Base-by-base conservation (phyloP, 2,888 invertebrate species). In the Eupithecia vulgata region DNA sequence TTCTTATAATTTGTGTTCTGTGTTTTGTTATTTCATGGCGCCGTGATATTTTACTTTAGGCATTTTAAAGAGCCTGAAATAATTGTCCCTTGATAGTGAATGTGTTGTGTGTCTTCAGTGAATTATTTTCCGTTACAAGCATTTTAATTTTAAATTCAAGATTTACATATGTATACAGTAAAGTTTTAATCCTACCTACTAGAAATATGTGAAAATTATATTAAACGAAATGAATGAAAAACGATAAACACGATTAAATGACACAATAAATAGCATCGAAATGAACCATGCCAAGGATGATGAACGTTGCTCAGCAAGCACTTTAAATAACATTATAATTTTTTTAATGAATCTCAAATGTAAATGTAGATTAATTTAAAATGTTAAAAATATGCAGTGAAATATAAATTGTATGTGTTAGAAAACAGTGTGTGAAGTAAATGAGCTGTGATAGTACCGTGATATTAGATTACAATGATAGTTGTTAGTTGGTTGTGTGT, bases 401-500 rank as follows among this genome's bases (percentile, higher is more conserved):
- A 48, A 10, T 48, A 7, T 48, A 8, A 48, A 48, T 48, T n/a
- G 0, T 12, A 12, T 52, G 21, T 52, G 52, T 64, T 25, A 68
- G 21, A 57, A 37, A 67, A 67, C 6, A 45, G 34, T 17, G 6
- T 64, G 30, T 70, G 73, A 64, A 64, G 74, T 67, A 75, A 84
- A 82, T 80, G 73, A 73, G 81, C 90, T 91, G 92, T 92, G 91
- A 91, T 91, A 90, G 67, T 79, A 75, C 77, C 84, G 88, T 91
- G 90, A 89, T 90, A 89, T 81, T 87, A 85, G 81, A 66, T 34
- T 6, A 88, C 81, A 82, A 93, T 93, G 93, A 93, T 94, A 87
- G 89, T 93, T 35, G 72, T 91, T 76, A 88, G 88, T 81, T 93
- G 93, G 93, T 71, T 92, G 68, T 77, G 85, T 66, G 85, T 85